These are phyloP conservation scores for Agrotis clavis DNA, from an alignment of 2,888 invertebrate species.

Conservation along the genomic window DNA sequence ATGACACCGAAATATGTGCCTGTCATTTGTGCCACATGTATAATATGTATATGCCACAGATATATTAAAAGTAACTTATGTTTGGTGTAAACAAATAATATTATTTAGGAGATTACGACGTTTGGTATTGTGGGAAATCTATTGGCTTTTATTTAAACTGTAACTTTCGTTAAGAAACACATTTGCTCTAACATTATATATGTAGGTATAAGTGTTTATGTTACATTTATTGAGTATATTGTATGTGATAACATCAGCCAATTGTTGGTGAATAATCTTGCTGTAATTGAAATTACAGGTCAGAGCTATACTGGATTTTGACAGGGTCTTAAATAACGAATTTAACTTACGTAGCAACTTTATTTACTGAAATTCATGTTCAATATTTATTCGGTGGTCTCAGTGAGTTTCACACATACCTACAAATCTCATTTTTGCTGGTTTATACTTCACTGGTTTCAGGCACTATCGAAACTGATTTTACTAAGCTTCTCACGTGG, in stretches of 20 bases:
- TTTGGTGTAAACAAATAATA: too few relatives aligned
- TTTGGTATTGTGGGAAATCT: too few relatives aligned
- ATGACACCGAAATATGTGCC: constrained; percentile 21
- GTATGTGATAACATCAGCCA: too few relatives aligned
- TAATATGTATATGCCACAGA: not conserved
- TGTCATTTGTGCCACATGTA: constrained; percentile 15
- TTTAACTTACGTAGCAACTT: not conserved
- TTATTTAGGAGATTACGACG: too few relatives aligned
- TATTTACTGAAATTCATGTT: not conserved
- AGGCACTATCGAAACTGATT: not conserved
- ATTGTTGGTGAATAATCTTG: too few relatives aligned
- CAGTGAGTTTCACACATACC: not conserved
- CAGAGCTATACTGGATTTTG: not conserved
- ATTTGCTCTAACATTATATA: too few relatives aligned
- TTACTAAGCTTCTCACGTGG: not conserved
- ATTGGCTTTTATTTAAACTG: too few relatives aligned
- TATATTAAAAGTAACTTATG: too few relatives aligned
- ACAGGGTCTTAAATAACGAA: not conserved
- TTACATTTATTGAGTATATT: too few relatives aligned
- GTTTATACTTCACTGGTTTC: not conserved
- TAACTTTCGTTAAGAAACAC: too few relatives aligned
- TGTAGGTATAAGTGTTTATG: too few relatives aligned
- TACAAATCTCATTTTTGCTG: not conserved
- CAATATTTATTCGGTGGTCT: not conserved
- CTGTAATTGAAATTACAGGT: not conserved